These are phyloP conservation scores for Drosophila arawakana DNA, from an alignment of 1,140 invertebrate genomes.

Conservation along the genomic window DNA sequence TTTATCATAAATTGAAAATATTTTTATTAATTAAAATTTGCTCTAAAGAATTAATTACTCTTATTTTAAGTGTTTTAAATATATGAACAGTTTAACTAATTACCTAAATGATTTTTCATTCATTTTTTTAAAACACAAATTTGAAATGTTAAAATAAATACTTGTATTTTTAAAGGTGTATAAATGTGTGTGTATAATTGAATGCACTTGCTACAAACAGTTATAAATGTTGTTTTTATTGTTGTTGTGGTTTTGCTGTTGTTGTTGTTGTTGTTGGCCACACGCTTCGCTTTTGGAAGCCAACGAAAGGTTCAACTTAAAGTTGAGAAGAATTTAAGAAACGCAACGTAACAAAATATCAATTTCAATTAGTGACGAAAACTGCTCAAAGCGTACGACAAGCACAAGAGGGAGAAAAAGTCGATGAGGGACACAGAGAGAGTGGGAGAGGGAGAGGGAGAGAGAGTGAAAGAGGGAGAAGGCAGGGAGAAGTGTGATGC, in stretches of 20 bases:
- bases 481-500: constrained; percentile 50
- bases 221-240: constrained; percentile 25
- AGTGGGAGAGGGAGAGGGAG: constrained; percentile 29
- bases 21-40: no score
- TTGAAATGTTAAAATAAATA: no score
- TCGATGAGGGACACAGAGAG: constrained; percentile 18
- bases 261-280: constrained; percentile 29
- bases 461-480: constrained; percentile 35
- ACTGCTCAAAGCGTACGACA: constrained; percentile 27
- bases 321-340: constrained; percentile 23
- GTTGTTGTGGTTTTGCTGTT: constrained; percentile 22
- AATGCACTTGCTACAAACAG: constrained; percentile 22
- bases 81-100: no score
- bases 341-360: constrained; percentile 71
- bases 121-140: no score
- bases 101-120: no score
- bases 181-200: constrained; percentile 6
- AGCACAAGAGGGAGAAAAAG: constrained; percentile 9
- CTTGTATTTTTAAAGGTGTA: neutral
- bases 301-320: constrained; percentile 48
- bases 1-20: no score
- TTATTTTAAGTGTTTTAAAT: no score
- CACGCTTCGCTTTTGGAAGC: constrained; percentile 62
- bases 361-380: constrained; percentile 71
- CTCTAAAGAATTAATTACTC: no score